These are phyloP conservation scores for Tortricodes alternella DNA, from an alignment of 2,888 invertebrate genomes.

Conservation along the genomic window DNA sequence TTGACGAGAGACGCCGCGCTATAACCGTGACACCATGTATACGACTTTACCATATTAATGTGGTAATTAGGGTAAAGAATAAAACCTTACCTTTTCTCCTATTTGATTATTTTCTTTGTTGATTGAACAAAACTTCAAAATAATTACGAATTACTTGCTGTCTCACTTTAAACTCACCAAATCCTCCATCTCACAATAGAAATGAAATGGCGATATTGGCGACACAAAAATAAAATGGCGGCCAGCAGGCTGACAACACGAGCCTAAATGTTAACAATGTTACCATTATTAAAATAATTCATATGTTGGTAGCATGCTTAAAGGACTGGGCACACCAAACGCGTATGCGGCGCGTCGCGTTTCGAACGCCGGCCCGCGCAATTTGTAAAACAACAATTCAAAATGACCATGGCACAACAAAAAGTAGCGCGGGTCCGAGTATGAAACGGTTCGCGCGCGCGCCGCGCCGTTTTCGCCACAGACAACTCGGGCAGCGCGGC, in stretches of 20 bases:
- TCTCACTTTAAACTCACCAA: slow-evolving; percentile 75
- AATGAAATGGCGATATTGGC: slow-evolving; percentile 81
- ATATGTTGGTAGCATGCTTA: slow-evolving; percentile 3
- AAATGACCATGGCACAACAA: background rate
- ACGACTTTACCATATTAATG: slow-evolving; percentile 24
- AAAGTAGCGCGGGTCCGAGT: no score
- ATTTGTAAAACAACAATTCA: no score
- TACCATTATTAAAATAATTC: slow-evolving; percentile 17
- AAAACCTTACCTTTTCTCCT: slow-evolving; percentile 34
- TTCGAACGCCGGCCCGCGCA: no score
- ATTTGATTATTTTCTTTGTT: slow-evolving; percentile 26
- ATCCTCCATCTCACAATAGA: slow-evolving; percentile 79
- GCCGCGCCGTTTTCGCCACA: no score
- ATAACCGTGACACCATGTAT: slow-evolving; percentile 49
- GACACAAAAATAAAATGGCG: slow-evolving; percentile 71
- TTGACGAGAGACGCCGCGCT: slow-evolving; percentile 44
- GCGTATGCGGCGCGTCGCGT: no score
- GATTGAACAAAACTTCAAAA: slow-evolving; percentile 34
- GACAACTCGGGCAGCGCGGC: no score
- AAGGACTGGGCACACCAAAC: no score
- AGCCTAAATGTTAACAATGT: slow-evolving; percentile 25
- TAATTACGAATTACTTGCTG: slow-evolving; percentile 64
- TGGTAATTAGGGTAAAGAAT: slow-evolving; percentile 1
- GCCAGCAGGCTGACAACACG: slow-evolving; percentile 32
- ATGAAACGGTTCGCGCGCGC: no score